These are phyloP conservation scores for Glyptemys insculpta DNA, from an alignment of 2,797 vertebrate species.

Conservation along the genomic window DNA sequence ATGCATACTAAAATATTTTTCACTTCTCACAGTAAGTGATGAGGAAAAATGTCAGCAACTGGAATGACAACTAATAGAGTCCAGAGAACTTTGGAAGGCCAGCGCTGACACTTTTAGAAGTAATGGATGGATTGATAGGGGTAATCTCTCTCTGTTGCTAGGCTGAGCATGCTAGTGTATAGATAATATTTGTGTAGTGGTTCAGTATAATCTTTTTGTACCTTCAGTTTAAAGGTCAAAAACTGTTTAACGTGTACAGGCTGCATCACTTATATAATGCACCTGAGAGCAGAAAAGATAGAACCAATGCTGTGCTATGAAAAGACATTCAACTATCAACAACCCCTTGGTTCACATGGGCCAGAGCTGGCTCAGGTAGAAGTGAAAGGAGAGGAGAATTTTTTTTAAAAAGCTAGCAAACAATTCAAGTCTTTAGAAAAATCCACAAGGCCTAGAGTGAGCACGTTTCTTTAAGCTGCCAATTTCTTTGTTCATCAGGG, in stretches of 20 bases:
- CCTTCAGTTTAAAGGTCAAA: background rate
- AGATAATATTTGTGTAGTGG: fast-evolving
- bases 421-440: background rate
- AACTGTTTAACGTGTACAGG: background rate
- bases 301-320: background rate
- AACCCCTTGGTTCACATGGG: background rate
- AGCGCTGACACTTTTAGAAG: constrained; percentile 58
- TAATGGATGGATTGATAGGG: constrained; percentile 47
- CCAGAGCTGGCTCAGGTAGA: background rate
- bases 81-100: constrained; percentile 47
- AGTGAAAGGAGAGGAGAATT: background rate
- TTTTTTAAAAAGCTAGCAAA: background rate
- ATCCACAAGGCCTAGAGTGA: background rate
- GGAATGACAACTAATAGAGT: background rate
- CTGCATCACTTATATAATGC: fast-evolving
- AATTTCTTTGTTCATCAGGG: background rate
- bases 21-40: background rate
- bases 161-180: background rate
- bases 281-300: fast-evolving
- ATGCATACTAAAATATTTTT: background rate
- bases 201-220: background rate
- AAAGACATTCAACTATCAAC: background rate
- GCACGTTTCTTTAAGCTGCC: background rate
- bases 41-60: background rate
- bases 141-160: background rate